Percentiles rank a stretch among this genome's conserved stretches.
Evolutionary conservation across 1,140 invertebrate species (phyloP).

Genomic region (Tribolium castaneum): DNA sequence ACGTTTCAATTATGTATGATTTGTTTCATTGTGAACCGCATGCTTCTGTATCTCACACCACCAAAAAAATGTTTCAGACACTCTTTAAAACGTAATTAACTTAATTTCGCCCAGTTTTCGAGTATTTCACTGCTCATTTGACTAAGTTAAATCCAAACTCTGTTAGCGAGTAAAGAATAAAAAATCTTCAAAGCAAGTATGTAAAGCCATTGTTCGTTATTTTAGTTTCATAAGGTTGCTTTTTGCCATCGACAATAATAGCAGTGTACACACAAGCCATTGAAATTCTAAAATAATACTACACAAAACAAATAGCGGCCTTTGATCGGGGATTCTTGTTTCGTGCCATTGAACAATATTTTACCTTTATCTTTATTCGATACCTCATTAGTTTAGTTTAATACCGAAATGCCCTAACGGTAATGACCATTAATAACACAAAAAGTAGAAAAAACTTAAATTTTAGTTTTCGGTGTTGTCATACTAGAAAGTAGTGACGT

Average conservation of each 20-base stretch:
- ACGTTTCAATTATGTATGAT: conserved; percentile 21
- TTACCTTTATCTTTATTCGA: not conserved
- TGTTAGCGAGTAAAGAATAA: conserved; percentile 26
- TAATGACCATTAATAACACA: not conserved
- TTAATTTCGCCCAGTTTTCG: not conserved
- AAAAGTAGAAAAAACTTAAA: not conserved
- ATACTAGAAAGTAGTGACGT: too few relatives aligned
- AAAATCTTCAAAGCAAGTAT: not conserved
- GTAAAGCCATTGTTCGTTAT: not conserved
- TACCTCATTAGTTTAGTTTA: not conserved
- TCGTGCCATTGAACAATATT: not conserved
- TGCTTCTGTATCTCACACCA: not conserved
- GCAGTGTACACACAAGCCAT: not conserved
- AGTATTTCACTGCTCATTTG: not conserved
- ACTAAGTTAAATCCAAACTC: not conserved
- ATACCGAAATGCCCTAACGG: not conserved
- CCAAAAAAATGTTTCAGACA: not conserved
- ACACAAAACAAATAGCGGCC: not conserved
- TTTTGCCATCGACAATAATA: not conserved
- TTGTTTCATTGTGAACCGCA: not conserved
- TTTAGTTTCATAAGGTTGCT: not conserved
- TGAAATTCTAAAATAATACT: not conserved
- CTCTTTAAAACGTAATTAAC: not conserved
- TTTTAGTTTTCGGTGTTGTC: too few relatives aligned
- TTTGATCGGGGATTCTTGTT: not conserved